These are phyloP conservation scores for Smittia aterrima DNA, from an alignment of 2,888 invertebrate genomes.

Conservation along the genomic window DNA sequence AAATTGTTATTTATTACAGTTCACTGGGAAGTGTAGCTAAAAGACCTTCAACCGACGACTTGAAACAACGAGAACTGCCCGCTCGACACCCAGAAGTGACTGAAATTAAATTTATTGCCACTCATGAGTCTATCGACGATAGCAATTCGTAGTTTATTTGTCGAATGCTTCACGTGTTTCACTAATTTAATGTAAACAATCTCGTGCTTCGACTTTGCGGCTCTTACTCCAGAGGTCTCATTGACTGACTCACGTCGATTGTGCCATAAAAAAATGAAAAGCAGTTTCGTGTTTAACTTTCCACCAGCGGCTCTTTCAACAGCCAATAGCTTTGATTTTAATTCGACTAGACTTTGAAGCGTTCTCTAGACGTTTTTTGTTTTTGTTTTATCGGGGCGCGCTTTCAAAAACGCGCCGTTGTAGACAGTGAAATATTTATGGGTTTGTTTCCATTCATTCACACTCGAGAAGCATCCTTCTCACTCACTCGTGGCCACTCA, in stretches of 20 bases:
- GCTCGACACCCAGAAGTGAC: background rate
- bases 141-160: conserved; percentile 1
- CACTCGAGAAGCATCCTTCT: background rate
- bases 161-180: background rate
- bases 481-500: background rate
- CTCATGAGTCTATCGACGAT: background rate
- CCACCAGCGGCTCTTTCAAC: background rate
- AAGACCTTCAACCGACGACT: background rate
- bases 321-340: background rate
- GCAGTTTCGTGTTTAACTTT: background rate
- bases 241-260: background rate
- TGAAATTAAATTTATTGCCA: background rate
- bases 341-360: conserved; percentile 26
- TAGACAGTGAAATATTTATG: conserved; percentile 38
- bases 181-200: conserved; percentile 1
- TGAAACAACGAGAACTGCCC: background rate
- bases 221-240: background rate
- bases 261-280: no score
- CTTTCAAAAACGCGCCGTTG: background rate
- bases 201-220: background rate
- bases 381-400: background rate
- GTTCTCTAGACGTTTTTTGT: conserved; percentile 16
- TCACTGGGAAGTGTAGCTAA: background rate
- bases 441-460: conserved; percentile 15
- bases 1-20: background rate